These are phyloP conservation scores for Tanytarsus gracilentus DNA, from an alignment of 2,888 invertebrate genomes.

Conservation along the genomic window DNA sequence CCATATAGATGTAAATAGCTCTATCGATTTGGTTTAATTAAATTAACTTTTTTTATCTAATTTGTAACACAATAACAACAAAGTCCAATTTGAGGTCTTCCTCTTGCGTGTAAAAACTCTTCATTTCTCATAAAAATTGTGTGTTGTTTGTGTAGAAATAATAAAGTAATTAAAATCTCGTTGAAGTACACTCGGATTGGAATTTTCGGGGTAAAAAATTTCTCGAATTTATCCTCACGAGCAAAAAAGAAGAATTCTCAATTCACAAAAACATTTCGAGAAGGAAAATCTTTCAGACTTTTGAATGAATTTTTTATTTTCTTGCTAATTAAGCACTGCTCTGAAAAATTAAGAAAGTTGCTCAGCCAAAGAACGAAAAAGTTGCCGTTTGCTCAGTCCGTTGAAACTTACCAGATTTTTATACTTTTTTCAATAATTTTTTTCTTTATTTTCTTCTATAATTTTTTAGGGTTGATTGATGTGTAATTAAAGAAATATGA, in stretches of 20 bases:
- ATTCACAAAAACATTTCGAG: background rate
- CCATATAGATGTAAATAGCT: too few species aligned
- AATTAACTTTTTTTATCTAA: too few species aligned
- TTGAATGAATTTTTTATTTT: background rate
- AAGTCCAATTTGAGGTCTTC: too few species aligned
- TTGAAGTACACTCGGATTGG: background rate
- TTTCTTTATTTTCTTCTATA: background rate
- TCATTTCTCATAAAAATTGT: slow-evolving; percentile 19
- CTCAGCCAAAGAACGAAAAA: slow-evolving; percentile 6
- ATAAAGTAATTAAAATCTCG: background rate
- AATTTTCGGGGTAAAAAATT: background rate
- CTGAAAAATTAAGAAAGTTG: slow-evolving; percentile 15
- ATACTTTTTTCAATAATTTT: background rate
- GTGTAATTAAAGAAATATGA: background rate
- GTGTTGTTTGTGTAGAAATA: slow-evolving; percentile 24
- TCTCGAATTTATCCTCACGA: too few species aligned
- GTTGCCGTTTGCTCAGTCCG: slow-evolving; percentile 9
- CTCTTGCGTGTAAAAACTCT: too few species aligned
- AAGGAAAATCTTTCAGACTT: background rate
- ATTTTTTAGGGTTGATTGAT: background rate
- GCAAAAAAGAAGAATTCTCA: too few species aligned
- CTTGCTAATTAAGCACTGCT: background rate
- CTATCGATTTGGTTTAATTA: too few species aligned
- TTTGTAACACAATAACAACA: too few species aligned
- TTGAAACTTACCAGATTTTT: slow-evolving; percentile 23